Conservation (phyloP, 2,113 vertebrate species). For the Crypturellus undulatus region DNA sequence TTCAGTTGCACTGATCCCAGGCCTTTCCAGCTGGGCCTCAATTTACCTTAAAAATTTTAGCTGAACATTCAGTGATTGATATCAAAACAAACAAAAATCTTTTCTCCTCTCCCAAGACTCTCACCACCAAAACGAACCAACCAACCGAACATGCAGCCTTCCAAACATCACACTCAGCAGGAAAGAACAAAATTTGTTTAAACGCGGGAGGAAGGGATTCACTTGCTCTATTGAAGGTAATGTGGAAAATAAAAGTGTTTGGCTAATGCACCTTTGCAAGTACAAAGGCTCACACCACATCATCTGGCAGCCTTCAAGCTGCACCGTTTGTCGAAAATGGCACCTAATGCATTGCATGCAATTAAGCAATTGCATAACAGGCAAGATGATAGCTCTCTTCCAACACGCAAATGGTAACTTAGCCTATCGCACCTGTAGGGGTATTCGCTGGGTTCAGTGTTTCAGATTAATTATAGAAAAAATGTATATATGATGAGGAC, state of each 20-base stretch:
- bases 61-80: background rate
- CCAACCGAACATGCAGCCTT: fast-evolving
- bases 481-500: background rate
- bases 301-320: background rate
- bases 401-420: background rate
- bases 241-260: background rate
- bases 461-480: background rate
- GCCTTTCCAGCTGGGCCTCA: background rate
- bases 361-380: background rate
- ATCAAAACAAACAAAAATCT: background rate
- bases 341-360: background rate
- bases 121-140: background rate
- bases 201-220: background rate
- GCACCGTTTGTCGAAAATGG: background rate
- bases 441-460: background rate
- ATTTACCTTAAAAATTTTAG: background rate
- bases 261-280: background rate
- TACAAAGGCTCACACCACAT: no score
- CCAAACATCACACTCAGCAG: fast-evolving
- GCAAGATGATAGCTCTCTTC: background rate
- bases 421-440: background rate
- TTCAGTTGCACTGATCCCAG: background rate
- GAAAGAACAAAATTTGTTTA: fast-evolving
- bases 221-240: background rate
- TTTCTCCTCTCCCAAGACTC: background rate